Base-by-base conservation (phyloP, 2,113 vertebrate species). In the Cairina moschata region DNA sequence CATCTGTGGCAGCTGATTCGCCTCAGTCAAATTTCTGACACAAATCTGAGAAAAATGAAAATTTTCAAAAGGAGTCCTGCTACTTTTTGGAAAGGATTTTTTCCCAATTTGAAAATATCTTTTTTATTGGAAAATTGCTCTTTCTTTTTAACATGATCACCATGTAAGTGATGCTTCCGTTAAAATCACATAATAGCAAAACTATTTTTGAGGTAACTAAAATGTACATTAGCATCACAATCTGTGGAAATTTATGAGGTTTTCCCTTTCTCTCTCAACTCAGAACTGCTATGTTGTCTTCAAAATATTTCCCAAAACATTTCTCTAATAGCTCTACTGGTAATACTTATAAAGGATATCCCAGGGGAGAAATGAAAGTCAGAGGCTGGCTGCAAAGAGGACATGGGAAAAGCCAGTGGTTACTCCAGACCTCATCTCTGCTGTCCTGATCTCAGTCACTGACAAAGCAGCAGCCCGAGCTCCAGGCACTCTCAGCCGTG, bases 351-450 rank as follows among this genome's bases (percentile, higher is more conserved):
- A 62, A 83, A 73, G 62, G 52, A 11, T 7, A 22, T 94, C 91
- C 83, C 91, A 54, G 81, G 89, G 89, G 81, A 92, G 80, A 50
- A 84, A n/a, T 66, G 76, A 50, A 48, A 92, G 73, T 17, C 80
- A 62, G 74, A 52, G 73, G 2, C 48, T 72, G 88, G 46, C 86
- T 86, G 91, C 89, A 79, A 86, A 48, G 66, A 54, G 81, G 84
- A 91, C 89, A 89, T 66, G 90, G 90, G 82, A 89, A 88, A 76
- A 87, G 71, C 26, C 89, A 73, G 72, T 6, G 59, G 8, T 46
- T 52, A 13, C 54, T 73, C n/a, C 88, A 65, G 83, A 5, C 13
- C 69, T 86, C 3, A 1, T n/a, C 76, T 38, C 60, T 65, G 62
- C 54, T 62, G 62, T 75, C 32, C 85, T 52, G 42, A 25, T 52